Percentiles rank a stretch among this genome's conserved stretches.
These are phyloP conservation scores for Uloborus diversus DNA, from an alignment of 1,140 invertebrate genomes.

Conservation along the genomic window DNA sequence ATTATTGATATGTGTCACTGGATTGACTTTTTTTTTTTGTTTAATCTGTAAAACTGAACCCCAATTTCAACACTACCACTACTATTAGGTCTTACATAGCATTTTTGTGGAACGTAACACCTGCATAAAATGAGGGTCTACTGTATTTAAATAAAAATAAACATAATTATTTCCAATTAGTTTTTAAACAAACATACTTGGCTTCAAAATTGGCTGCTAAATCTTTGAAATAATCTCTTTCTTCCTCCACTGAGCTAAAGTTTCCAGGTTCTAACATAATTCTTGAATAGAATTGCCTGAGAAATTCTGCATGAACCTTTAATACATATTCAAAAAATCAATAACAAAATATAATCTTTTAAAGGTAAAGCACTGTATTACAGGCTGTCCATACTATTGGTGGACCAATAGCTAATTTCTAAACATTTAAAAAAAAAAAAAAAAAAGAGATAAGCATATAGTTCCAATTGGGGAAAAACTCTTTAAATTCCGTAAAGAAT, in stretches of 20 bases:
- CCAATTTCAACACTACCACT: not conserved
- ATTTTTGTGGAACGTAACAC: not conserved
- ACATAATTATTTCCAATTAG: not conserved
- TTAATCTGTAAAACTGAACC: not conserved
- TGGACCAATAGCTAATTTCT: no score
- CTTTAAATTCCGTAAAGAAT: no score
- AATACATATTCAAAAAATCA: no score
- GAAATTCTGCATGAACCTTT: no score
- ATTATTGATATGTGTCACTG: not conserved
- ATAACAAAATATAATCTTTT: no score
- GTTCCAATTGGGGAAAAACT: no score
- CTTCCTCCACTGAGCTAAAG: constrained; percentile 33
- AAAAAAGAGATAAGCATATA: no score
- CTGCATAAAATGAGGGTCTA: not conserved
- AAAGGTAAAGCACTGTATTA: no score
- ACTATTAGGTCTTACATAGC: not conserved
- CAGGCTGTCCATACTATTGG: no score
- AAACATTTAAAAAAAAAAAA: no score
- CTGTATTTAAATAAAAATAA: not conserved
- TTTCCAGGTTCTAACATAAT: constrained; percentile 22
- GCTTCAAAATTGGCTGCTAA: constrained; percentile 33
- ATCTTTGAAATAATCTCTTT: constrained; percentile 43
- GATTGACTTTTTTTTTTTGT: not conserved
- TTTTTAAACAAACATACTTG: constrained; percentile 9
- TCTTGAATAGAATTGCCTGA: no score